Conservation (phyloP, 2,797 vertebrate species). For the Graptemys geographica region DNA sequence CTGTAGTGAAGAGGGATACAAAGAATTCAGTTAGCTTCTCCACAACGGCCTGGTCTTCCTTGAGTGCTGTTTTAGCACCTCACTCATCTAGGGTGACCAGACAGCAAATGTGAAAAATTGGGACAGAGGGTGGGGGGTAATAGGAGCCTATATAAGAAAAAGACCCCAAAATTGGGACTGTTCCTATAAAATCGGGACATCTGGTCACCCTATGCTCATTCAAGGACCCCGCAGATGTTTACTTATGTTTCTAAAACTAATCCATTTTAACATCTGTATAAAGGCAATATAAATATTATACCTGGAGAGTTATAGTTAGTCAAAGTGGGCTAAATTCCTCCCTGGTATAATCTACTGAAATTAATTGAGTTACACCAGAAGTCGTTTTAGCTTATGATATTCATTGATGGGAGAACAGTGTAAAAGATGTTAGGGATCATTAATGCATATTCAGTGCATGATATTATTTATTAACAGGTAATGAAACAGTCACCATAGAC, state of each 20-base stretch:
- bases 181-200: no score
- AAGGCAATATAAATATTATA: background rate
- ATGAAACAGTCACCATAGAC: accelerated
- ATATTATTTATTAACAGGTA: background rate
- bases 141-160: no score
- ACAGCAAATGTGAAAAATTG: no score
- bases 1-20: no score
- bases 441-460: background rate
- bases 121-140: no score
- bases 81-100: no score
- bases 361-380: background rate
- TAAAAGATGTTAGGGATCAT: background rate
- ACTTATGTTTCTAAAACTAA: conserved; percentile 45
- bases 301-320: background rate
- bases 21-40: no score
- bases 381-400: background rate
- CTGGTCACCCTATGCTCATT: no score
- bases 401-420: background rate
- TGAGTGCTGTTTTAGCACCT: no score
- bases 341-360: background rate
- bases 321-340: background rate
- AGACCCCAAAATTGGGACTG: no score
- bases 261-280: conserved; percentile 9
- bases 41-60: no score
- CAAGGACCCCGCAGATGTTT: background rate